These are phyloP conservation scores for Acipenser transmontanus DNA, from an alignment of 2,797 vertebrate genomes.

Conservation along the genomic window DNA sequence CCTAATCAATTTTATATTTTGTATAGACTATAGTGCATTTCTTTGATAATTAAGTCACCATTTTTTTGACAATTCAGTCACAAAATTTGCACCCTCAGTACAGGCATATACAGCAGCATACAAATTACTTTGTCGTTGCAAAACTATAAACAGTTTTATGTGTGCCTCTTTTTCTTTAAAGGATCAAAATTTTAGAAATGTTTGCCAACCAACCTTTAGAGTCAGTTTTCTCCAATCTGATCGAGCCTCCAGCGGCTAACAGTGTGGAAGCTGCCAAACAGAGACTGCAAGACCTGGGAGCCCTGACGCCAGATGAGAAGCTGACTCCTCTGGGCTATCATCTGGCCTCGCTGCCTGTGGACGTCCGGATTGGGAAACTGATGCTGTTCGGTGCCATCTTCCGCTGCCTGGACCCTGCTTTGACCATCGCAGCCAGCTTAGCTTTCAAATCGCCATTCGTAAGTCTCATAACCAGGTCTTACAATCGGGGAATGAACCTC, in stretches of 20 bases:
- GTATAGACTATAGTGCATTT: too few species aligned
- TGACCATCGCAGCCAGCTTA: slow-evolving; percentile 93
- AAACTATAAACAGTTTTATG: neutral
- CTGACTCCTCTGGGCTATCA: slow-evolving; percentile 93
- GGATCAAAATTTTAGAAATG: slow-evolving; percentile 93
- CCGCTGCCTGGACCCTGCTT: slow-evolving; percentile 89
- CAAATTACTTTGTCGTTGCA: neutral
- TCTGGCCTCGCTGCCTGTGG: slow-evolving; percentile 90
- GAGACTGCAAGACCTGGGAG: slow-evolving; percentile 83
- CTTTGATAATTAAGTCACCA: too few species aligned
- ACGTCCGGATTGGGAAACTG: slow-evolving; percentile 92
- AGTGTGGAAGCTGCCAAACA: slow-evolving; percentile 76
- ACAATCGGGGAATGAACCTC: too few species aligned
- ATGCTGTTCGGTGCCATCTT: slow-evolving; percentile 97
- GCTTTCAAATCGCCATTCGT: slow-evolving; percentile 85
- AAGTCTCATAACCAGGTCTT: slow-evolving; percentile 28
- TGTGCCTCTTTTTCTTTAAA: slow-evolving; percentile 33
- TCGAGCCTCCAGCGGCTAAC: slow-evolving; percentile 75
- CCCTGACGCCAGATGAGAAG: slow-evolving; percentile 76
- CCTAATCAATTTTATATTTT: too few species aligned
- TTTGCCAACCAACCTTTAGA: slow-evolving; percentile 73
- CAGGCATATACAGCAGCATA: too few species aligned
- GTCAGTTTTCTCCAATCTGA: slow-evolving; percentile 78
- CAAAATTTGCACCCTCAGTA: too few species aligned
- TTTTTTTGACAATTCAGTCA: too few species aligned